These are phyloP conservation scores for Hydrolagus colliei DNA, from an alignment of 2,797 vertebrate species.

Conservation along the genomic window DNA sequence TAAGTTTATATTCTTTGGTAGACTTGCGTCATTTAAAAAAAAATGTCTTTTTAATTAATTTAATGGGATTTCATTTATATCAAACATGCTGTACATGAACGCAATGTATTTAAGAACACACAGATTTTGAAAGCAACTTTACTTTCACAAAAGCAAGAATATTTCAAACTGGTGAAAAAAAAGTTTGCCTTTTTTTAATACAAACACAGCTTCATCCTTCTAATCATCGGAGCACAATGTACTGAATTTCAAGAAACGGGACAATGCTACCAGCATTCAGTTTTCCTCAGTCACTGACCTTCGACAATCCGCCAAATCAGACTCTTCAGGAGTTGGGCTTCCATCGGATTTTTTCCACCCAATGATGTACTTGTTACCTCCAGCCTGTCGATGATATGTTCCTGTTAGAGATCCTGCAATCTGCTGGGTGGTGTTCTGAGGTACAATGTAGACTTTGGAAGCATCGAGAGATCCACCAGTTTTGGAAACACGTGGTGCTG, in stretches of 20 bases:
- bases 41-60: too few species aligned
- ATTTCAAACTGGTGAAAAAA: background rate
- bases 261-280: background rate
- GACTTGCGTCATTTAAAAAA: too few species aligned
- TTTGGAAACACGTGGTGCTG: conserved; percentile 71
- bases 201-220: background rate
- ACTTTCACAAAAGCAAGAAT: background rate
- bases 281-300: conserved; percentile 58
- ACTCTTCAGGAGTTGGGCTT: conserved; percentile 68
- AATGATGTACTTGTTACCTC: conserved; percentile 61
- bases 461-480: conserved; percentile 75
- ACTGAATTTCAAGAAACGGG: too few species aligned
- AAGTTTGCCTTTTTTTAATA: background rate
- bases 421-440: conserved; percentile 59
- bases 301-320: conserved; percentile 73
- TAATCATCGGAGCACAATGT: too few species aligned
- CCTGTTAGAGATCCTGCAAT: conserved; percentile 56
- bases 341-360: conserved; percentile 71
- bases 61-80: too few species aligned
- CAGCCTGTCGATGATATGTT: conserved; percentile 58
- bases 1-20: too few species aligned
- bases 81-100: too few species aligned
- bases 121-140: background rate
- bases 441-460: conserved; percentile 83
- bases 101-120: too few species aligned